Evolutionary conservation across 2,888 invertebrate genomes (phyloP), one percentile per base, ranked within the genome.

Genomic region (Aromia moschata): DNA sequence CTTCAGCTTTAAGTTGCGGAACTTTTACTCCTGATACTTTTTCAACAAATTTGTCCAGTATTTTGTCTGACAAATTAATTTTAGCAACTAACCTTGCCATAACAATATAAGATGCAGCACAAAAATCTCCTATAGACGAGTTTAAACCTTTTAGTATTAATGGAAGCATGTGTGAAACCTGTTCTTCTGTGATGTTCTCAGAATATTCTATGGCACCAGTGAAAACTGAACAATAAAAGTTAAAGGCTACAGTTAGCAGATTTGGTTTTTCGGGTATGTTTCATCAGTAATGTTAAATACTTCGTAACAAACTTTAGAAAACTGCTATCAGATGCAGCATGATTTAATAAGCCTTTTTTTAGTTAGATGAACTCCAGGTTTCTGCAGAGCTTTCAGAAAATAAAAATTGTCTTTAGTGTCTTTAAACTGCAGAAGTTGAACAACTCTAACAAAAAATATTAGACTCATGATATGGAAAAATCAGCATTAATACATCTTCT

Each of bases 391-490:
- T 18, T 84, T 79, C 18, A 98, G 79, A 91, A 94, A 96, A 64
- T 84, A 81, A 92, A 93, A 96, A 57, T 85, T 83, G 52, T 86
- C 86, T n/a, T 80, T 81, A 0, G 77, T 70, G 4, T 86, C 81
- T 14, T 84, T 84, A 9, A 96, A 77, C 51, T 89, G 84, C 70
- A 93, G 76, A 0, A 95, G 82, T 78, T 96, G 93, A 1, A 98
- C 77, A 45, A 94, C 86, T 70, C 87, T 81, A 0, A 93, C 89
- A 82, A 98, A 99, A n/a, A 62, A 93, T 89, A 67, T 91, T 91
- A 0, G 95, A 94, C 73, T 96, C 94, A 79, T 98, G 96, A 77
- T 96, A 98, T 0, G 98, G 98, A 53, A 99, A 80, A 54, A 94
- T 90, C 5, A 94, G 83, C 60, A 89, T 84, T 71, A 98, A 83